Conservation (phyloP, 2,113 vertebrate species). For the Hippoglossus stenolepis region DNA sequence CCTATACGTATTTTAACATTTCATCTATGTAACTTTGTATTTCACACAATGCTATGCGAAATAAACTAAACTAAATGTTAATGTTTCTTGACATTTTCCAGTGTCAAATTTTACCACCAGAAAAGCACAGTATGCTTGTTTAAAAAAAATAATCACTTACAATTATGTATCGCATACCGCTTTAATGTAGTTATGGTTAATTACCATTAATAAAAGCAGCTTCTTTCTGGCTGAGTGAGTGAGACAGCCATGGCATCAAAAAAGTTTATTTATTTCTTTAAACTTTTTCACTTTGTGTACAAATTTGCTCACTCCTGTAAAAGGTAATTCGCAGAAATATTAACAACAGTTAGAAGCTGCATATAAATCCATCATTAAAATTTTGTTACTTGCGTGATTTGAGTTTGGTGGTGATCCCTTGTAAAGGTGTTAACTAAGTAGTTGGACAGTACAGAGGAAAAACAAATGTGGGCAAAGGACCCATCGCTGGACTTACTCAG, state of each 20-base stretch:
- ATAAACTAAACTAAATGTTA: neutral
- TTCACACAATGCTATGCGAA: too few relatives aligned
- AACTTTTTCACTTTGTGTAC: neutral
- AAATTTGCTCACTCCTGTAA: neutral
- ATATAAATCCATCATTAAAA: neutral
- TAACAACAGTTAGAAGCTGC: neutral
- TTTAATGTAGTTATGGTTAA: neutral
- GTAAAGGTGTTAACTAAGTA: conserved; percentile 62
- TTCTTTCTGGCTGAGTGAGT: neutral
- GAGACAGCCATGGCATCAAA: neutral
- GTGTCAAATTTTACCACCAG: neutral
- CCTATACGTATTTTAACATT: too few relatives aligned
- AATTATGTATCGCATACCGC: neutral
- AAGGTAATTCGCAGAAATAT: conserved; percentile 5
- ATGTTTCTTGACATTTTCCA: neutral
- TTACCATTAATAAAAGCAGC: conserved; percentile 3
- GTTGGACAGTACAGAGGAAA: conserved; percentile 60
- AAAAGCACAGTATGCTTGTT: neutral
- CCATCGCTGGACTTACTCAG: conserved; percentile 92
- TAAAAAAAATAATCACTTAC: neutral
- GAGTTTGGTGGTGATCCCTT: conserved; percentile 77
- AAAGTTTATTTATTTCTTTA: neutral
- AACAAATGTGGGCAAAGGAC: conserved; percentile 58
- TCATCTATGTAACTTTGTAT: too few relatives aligned
- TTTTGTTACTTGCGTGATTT: neutral